Conservation (phyloP, 2,797 vertebrate species). For the Diglossa cyanea region DNA sequence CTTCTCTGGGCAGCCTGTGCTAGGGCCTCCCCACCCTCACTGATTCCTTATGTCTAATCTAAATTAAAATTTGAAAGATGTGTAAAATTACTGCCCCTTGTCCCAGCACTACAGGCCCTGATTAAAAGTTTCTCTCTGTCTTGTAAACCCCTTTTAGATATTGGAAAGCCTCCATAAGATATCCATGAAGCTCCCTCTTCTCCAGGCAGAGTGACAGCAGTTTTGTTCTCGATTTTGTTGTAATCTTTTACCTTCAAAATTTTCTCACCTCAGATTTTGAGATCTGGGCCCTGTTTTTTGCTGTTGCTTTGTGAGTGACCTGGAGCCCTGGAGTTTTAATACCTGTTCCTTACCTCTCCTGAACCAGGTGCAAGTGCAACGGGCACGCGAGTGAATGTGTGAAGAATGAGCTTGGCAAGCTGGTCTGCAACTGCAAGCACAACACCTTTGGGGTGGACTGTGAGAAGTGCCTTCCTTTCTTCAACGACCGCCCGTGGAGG, state of each 20-base stretch:
- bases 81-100: not conserved
- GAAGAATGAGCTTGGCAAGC: slow-evolving; percentile 73
- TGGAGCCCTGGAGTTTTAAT: not conserved
- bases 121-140: not conserved
- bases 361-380: slow-evolving; percentile 92
- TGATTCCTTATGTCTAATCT: not conserved
- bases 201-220: not conserved
- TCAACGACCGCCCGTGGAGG: slow-evolving; percentile 93
- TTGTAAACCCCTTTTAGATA: not conserved
- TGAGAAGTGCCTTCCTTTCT: slow-evolving; percentile 88
- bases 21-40: not conserved
- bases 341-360: not conserved
- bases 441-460: slow-evolving; percentile 91
- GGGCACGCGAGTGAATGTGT: slow-evolving; percentile 92
- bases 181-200: not conserved
- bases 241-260: not conserved
- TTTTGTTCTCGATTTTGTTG: not conserved
- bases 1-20: not conserved
- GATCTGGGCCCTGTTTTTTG: not conserved
- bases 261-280: not conserved
- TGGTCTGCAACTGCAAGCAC: slow-evolving; percentile 93
- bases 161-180: not conserved
- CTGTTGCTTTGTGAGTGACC: not conserved
- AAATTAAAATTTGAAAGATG: not conserved
- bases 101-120: not conserved